A percentile compares a stretch with the other conserved stretches of the same genome.
Evolutionary conservation across 2,113 vertebrate species (phyloP).

Genomic region (Todiramphus saurophagus): DNA sequence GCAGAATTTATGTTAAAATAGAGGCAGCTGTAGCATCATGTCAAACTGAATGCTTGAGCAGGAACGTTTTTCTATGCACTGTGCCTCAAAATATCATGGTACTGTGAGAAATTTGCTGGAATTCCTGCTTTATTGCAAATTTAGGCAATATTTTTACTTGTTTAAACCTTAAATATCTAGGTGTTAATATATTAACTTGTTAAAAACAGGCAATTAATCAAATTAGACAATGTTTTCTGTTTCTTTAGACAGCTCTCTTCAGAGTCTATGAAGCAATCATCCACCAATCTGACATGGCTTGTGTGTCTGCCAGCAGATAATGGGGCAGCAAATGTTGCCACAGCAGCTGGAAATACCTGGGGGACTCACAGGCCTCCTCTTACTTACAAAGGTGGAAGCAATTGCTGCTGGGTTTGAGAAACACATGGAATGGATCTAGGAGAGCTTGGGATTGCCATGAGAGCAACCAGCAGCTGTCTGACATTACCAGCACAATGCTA

Average conservation of each 20-base stretch:
- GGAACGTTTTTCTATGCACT: neutral
- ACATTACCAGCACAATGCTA: neutral
- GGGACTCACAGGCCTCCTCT: neutral
- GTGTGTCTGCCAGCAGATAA: neutral
- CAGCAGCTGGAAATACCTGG: neutral
- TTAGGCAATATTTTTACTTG: neutral
- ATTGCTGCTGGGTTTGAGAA: neutral
- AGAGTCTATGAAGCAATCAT: neutral
- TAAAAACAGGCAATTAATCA: neutral
- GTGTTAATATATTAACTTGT: neutral
- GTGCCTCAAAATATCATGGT: neutral
- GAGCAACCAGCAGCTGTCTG: neutral
- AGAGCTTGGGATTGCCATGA: neutral
- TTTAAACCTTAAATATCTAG: neutral
- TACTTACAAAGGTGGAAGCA: neutral
- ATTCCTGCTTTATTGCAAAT: neutral
- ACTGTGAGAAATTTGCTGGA: neutral
- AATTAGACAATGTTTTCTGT: neutral
- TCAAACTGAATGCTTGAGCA: neutral
- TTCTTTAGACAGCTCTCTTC: neutral
- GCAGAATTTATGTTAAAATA: neutral
- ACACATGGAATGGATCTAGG: neutral
- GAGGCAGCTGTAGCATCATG: neutral
- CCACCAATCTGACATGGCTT: neutral
- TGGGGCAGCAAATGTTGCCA: neutral